These are phyloP conservation scores for Aleiodes leptofemur DNA, from an alignment of 2,888 invertebrate species.

Conservation along the genomic window DNA sequence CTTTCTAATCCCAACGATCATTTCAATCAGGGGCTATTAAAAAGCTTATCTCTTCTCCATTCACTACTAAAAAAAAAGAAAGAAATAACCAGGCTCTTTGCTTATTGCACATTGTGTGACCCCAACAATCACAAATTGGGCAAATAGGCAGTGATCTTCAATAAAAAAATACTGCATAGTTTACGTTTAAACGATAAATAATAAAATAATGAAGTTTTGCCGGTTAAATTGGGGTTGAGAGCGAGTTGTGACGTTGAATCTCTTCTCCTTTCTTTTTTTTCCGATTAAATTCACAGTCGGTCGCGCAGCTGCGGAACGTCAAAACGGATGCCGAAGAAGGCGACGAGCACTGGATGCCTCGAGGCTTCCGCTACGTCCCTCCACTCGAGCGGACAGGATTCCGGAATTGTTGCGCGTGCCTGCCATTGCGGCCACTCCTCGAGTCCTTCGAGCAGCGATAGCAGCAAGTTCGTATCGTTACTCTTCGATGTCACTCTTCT, in stretches of 20 bases:
- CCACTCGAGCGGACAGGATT: conserved; percentile 89
- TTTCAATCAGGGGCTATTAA: too few species aligned
- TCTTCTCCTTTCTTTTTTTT: conserved; percentile 4
- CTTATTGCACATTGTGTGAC: too few species aligned
- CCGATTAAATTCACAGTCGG: conserved; percentile 52
- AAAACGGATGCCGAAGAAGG: conserved; percentile 61
- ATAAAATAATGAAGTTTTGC: not conserved
- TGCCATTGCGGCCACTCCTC: conserved; percentile 84
- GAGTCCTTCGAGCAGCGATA: conserved; percentile 82
- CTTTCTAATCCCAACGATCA: too few species aligned
- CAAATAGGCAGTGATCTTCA: conserved; percentile 1
- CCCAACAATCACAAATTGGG: not conserved
- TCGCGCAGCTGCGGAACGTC: conserved; percentile 61
- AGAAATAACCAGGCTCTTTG: too few species aligned
- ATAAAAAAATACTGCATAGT: not conserved
- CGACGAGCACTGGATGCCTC: conserved; percentile 73
- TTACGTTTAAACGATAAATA: not conserved
- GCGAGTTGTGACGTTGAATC: conserved; percentile 17
- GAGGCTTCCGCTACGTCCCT: conserved; percentile 88
- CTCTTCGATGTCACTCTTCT: conserved; percentile 31
- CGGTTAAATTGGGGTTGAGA: not conserved
- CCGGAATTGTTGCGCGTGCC: conserved; percentile 81
- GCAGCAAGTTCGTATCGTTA: conserved; percentile 80
- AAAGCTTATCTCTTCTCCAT: too few species aligned
- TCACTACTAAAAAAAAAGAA: too few species aligned